A percentile compares a stretch with the other conserved stretches of the same genome.
These are phyloP conservation scores for Tylochromis polylepis DNA, from an alignment of 2,113 vertebrate genomes.

Conservation along the genomic window DNA sequence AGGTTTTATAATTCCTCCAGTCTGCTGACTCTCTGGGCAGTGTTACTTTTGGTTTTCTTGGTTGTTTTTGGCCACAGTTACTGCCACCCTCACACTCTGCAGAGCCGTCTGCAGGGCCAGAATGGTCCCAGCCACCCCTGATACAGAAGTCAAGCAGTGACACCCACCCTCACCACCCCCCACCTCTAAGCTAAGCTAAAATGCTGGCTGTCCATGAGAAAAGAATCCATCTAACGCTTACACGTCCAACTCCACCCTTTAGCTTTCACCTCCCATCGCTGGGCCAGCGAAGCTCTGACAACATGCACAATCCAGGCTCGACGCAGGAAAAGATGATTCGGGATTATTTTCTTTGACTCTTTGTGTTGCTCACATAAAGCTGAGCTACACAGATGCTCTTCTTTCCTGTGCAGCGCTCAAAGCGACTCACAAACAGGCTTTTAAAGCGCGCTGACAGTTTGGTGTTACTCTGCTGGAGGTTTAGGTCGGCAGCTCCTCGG, in stretches of 20 bases:
- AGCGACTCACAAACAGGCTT: neutral
- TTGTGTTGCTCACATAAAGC: neutral
- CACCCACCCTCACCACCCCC: neutral
- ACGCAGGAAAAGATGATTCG: neutral
- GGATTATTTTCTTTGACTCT: neutral
- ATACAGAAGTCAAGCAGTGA: fast-evolving
- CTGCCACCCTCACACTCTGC: neutral
- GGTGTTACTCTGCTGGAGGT: neutral
- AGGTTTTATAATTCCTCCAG: too few species aligned
- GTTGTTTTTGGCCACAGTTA: too few species aligned
- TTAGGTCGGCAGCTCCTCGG: neutral
- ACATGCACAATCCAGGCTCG: fast-evolving
- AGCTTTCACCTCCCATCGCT: neutral
- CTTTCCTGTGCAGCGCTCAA: neutral
- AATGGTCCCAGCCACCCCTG: too few species aligned
- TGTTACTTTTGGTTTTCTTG: too few species aligned
- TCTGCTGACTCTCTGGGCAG: too few species aligned
- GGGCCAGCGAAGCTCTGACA: fast-evolving
- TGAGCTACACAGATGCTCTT: neutral
- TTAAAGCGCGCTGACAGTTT: neutral
- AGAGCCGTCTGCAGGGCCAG: neutral
- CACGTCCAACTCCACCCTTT: neutral
- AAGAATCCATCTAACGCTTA: fast-evolving
- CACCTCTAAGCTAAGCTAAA: too few species aligned
- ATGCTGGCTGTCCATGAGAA: neutral